Evolutionary conservation across 2,113 vertebrate genomes (phyloP).

Genomic region (Otolemur garnettii): DNA sequence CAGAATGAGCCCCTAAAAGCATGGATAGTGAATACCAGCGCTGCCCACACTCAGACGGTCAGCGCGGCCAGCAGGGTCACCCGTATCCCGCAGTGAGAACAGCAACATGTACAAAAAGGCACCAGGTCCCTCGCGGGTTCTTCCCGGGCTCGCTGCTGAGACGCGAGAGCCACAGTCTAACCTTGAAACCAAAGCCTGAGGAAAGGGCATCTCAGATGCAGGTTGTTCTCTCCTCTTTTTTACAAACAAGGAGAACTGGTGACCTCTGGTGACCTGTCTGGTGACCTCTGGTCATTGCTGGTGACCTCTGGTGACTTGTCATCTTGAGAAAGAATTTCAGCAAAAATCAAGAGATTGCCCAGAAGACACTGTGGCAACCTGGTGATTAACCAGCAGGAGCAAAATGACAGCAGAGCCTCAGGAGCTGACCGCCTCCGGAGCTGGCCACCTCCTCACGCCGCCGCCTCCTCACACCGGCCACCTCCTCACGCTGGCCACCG

Average conservation of each 20-base stretch:
- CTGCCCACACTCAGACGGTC: not conserved
- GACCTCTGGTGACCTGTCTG: accelerated
- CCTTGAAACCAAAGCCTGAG: slow-evolving; percentile 29
- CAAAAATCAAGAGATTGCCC: not conserved
- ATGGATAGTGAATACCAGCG: not conserved
- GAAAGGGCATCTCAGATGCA: not conserved
- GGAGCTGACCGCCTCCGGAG: too few species aligned
- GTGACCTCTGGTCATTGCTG: not conserved
- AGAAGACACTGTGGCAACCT: not conserved
- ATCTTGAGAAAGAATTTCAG: not conserved
- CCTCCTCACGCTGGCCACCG: too few species aligned
- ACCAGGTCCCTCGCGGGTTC: not conserved
- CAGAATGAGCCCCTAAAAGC: not conserved
- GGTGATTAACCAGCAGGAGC: not conserved
- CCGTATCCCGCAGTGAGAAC: not conserved
- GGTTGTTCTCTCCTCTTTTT: too few species aligned
- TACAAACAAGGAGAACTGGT: not conserved
- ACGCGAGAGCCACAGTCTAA: not conserved
- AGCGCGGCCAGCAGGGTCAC: not conserved
- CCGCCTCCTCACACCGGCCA: too few species aligned
- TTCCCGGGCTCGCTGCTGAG: not conserved
- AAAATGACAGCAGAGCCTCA: not conserved
- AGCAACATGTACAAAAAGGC: not conserved
- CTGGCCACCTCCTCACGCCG: too few species aligned
- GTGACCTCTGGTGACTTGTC: not conserved